Evolutionary conservation across 2,888 invertebrate genomes (phyloP), one percentile per base, ranked within the genome.

Genomic region (Oscheius sp.): DNA sequence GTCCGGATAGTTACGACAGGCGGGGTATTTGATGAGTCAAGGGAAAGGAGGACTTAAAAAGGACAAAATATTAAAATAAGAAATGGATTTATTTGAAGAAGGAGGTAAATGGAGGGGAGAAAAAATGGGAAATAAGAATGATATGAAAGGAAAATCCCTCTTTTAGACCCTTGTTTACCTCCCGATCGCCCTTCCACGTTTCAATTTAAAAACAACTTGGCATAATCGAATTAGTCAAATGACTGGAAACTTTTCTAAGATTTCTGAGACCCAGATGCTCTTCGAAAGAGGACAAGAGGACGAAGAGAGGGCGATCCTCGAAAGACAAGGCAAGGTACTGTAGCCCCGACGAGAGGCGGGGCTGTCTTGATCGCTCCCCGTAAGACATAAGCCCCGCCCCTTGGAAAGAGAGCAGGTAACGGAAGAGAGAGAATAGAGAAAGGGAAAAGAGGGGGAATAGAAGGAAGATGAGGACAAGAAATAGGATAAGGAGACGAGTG

Each of bases 321-420:
- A 33, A 54, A 54, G 54, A 54, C 54, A 54, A 54, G 20, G 33
- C 33, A 8, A 1, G 54, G 32, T 54, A 54, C 54, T 54, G 54
- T 54, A 54, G 54, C n/a, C n/a, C n/a, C n/a, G n/a, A n/a, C 33
- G 33, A 33, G 8, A n/a, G 54, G 54, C 33, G 54, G 54, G 54
- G 54, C 20, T 9, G 32, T 54, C 54, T 54, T 33, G 51, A 32
- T 30, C 32, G 51, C n/a, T n/a, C n/a, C n/a, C n/a, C 51, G 51
- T 51, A 54, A 54, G 54, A 54, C 26, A 51, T 51, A 28, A 32
- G 30, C 51, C 33, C 30, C 54, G 54, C 54, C 54, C 54, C 6
- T 20, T n/a, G 8, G 20, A 28, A 24, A 44, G 41, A 44, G 44
- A 54, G 32, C 17, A 20, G 59, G 20, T 22, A 41, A 24, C 20